Evolutionary conservation across 2,113 vertebrate species (phyloP).

Genomic region (Eonycteris spelaea): DNA sequence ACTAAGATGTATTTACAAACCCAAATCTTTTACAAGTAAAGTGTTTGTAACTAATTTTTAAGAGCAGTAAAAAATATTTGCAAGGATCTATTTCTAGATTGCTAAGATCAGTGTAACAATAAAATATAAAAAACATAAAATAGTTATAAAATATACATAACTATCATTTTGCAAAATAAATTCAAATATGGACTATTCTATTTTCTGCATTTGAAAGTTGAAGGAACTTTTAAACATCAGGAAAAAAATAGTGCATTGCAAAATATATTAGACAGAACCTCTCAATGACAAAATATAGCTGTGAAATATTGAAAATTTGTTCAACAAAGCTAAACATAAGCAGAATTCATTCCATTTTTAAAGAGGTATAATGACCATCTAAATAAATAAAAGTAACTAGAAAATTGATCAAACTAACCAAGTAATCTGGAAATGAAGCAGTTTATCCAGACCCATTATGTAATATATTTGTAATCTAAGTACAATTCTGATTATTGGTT

Average conservation of each 20-base stretch:
- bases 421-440: neutral
- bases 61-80: conserved; percentile 75
- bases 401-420: conserved; percentile 27
- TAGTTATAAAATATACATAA: conserved; percentile 66
- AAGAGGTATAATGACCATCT: conserved; percentile 5
- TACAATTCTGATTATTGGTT: neutral
- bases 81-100: conserved; percentile 70
- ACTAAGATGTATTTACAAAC: conserved; percentile 78
- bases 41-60: conserved; percentile 72
- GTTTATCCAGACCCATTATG: neutral
- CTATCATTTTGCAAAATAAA: conserved; percentile 76
- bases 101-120: conserved; percentile 60
- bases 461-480: neutral
- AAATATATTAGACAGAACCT: conserved; percentile 38
- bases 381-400: conserved; percentile 41
- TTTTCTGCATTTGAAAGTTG: conserved; percentile 68
- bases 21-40: conserved; percentile 72
- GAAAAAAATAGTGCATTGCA: conserved; percentile 7
- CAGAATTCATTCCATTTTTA: neutral
- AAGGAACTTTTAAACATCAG: conserved; percentile 68
- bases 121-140: too few relatives aligned
- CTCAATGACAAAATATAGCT: conserved; percentile 37
- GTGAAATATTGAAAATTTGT: conserved; percentile 31
- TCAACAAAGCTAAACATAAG: conserved; percentile 37
- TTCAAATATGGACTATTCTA: conserved; percentile 71